Evolutionary conservation across 2,888 invertebrate species (phyloP).

Genomic region (Leptogaster cylindrica): DNA sequence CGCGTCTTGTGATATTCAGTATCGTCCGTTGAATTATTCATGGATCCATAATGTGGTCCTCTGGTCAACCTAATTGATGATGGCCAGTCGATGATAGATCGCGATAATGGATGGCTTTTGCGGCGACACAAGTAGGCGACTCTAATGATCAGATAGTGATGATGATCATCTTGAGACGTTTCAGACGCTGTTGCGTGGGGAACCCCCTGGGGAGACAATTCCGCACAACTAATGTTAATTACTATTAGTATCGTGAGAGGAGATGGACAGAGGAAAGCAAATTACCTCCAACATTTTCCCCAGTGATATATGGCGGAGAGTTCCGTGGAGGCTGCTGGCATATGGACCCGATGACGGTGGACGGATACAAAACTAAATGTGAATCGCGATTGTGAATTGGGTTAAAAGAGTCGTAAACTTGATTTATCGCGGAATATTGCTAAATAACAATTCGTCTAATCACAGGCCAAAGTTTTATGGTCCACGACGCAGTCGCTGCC

Average conservation of each 20-base stretch:
- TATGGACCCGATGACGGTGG: too few relatives aligned
- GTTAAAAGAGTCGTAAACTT: constrained; percentile 36
- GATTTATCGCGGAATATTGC: constrained; percentile 35
- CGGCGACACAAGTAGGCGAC: constrained; percentile 45
- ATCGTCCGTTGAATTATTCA: constrained; percentile 30
- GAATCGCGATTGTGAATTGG: constrained; percentile 26
- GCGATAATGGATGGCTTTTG: constrained; percentile 42
- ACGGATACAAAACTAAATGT: background rate
- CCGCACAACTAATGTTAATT: background rate
- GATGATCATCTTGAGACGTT: constrained; percentile 35
- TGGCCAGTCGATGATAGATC: constrained; percentile 42
- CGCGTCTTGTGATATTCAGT: background rate
- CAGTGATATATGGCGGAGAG: constrained; percentile 18
- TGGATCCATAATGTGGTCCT: constrained; percentile 23
- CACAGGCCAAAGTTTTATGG: constrained; percentile 12
- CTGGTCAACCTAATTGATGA: constrained; percentile 30
- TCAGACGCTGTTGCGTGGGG: constrained; percentile 28
- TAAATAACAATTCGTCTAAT: constrained; percentile 35
- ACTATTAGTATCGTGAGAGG: too few relatives aligned
- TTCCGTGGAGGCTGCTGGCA: constrained; percentile 21
- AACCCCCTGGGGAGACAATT: constrained; percentile 6
- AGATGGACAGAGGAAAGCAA: too few relatives aligned
- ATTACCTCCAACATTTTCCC: background rate
- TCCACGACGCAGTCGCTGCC: constrained; percentile 10
- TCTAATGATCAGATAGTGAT: constrained; percentile 40